Evolutionary conservation across 2,888 invertebrate species (phyloP), one percentile per base, ranked within the genome.

Genomic region (Acanthacorydalis orientalis): DNA sequence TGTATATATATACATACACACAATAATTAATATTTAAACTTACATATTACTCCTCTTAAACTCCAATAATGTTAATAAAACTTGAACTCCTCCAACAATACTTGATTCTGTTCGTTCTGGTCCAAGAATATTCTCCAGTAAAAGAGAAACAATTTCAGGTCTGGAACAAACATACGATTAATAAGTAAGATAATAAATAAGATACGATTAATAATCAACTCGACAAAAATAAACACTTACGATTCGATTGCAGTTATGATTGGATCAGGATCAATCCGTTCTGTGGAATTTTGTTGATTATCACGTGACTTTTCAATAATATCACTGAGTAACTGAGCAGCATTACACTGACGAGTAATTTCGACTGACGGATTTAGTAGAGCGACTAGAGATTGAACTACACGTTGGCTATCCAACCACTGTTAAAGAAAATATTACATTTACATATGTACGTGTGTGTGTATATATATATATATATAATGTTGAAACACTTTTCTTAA

Each of bases 321-420:
- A 70, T 92, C 90, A 69, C 85, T 83, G 59, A 93, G 75, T 65
- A 91, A 76, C 68, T 88, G 84, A 57, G 90, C 80, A 59, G 87
- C 87, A 72, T 91, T 92, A 59, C 77, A 77, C 62, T 92, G 87
- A 58, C 83, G 80, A 58, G 83, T 83, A 57, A 76, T 73, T 59
- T 83, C 79, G 55, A 76, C 68, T 54, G 77, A 72, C 52, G 78
- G 74, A 57, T 80, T 73, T 58, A 80, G 69, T 56, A 79, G 63
- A 53, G 68, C 71, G 51, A 80, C 72, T 62, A 95, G 73, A 63
- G 80, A 80, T 68, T 88, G 84, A 54, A 95, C 79, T 60, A 93
- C 77, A 64, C 81, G 75, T 67, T 91, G 83, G 64, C 86, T 84
- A 64, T 86, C 84, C 59, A 95, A 71, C 91, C 92, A 95, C 92